phyloP scores from a whole-genome alignment of 2,113 vertebrate species.

The Heptranchias perlo region DNA sequence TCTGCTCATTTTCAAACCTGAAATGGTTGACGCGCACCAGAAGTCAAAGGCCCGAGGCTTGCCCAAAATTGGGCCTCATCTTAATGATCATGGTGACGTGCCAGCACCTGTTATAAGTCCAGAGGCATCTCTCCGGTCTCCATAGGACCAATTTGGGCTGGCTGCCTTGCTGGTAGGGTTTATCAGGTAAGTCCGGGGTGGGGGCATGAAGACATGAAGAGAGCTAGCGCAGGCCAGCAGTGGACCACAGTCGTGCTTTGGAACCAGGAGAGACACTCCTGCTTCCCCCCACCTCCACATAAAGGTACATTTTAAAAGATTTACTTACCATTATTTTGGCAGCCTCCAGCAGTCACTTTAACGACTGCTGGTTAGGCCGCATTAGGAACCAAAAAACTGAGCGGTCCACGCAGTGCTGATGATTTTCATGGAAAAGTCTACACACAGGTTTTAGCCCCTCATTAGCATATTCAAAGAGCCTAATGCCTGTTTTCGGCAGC shows the following conservation, averaged over 20 bases:
- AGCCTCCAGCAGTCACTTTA: background rate
- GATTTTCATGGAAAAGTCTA: background rate
- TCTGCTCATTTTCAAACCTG: background rate
- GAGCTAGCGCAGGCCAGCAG: background rate
- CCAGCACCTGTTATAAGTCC: background rate
- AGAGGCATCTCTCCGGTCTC: background rate
- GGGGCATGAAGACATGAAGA: no score
- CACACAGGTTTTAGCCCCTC: background rate
- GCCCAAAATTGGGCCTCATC: background rate
- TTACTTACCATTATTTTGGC: background rate
- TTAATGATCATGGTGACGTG: background rate
- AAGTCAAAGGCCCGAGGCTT: background rate
- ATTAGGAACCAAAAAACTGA: background rate
- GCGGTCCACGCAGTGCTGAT: background rate
- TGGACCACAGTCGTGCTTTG: background rate
- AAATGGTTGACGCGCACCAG: background rate
- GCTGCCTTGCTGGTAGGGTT: background rate
- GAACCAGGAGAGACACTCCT: background rate
- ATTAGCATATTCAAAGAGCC: background rate
- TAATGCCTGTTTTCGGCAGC: background rate
- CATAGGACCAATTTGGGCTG: background rate
- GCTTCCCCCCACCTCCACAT: background rate
- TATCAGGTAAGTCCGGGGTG: background rate
- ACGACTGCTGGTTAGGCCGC: background rate
- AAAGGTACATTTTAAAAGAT: background rate